Conservation (phyloP, 2,113 vertebrate species). For the Oxyura jamaicensis region DNA sequence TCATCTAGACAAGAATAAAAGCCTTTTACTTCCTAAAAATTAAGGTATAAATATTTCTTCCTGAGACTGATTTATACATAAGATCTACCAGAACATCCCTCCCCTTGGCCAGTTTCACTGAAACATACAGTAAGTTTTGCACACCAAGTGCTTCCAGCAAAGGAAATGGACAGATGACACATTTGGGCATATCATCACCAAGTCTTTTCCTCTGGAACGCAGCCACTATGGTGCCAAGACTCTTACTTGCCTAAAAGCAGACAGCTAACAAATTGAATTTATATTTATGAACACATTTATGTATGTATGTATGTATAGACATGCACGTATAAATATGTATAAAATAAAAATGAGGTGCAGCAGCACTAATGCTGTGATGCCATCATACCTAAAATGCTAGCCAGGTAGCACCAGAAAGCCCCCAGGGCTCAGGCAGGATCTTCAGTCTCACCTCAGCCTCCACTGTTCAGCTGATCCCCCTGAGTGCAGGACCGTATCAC, state of each 20-base stretch:
- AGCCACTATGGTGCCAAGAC: not conserved
- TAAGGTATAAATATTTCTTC: not conserved
- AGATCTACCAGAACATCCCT: not conserved
- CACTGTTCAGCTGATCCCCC: not conserved
- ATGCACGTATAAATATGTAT: too few species aligned
- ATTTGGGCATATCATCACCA: not conserved
- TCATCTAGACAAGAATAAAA: not conserved
- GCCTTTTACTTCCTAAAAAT: not conserved
- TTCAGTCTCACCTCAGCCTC: not conserved
- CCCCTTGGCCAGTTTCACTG: not conserved
- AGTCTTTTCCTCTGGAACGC: not conserved
- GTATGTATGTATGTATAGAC: not conserved
- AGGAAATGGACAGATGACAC: not conserved
- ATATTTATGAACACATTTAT: not conserved
- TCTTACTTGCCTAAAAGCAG: not conserved
- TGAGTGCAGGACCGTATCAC: rapidly evolving
- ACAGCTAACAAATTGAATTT: not conserved
- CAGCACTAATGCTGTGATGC: not conserved
- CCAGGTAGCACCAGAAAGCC: not conserved
- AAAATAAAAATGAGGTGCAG: not conserved
- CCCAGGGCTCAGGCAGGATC: not conserved
- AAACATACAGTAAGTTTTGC: not conserved
- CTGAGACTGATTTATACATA: not conserved
- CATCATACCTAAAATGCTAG: not conserved
- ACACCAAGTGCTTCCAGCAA: not conserved